These are phyloP conservation scores for Mesorhabditis sp. DNA, from an alignment of 2,888 invertebrate species.

Conservation along the genomic window DNA sequence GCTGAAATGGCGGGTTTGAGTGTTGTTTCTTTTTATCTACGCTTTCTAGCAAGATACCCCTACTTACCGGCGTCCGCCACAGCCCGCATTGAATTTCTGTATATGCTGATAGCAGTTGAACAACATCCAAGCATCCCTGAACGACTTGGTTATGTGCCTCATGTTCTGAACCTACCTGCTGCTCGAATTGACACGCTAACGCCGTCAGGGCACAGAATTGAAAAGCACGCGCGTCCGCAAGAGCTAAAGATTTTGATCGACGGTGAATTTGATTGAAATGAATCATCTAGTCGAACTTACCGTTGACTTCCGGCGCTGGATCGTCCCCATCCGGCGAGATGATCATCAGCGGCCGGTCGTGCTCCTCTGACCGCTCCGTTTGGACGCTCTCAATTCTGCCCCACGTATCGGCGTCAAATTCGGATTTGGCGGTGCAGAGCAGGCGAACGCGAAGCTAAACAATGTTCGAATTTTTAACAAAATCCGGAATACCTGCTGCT, in stretches of 20 bases:
- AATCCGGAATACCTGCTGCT: slow-evolving; percentile 10
- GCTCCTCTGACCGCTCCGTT: slow-evolving; percentile 28
- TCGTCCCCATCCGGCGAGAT: slow-evolving; percentile 16
- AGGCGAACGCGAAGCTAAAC: slow-evolving; percentile 42
- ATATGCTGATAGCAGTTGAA: slow-evolving; percentile 29
- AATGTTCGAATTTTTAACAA: slow-evolving; percentile 2
- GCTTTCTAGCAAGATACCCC: not conserved
- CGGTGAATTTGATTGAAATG: not conserved
- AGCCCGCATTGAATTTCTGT: slow-evolving; percentile 30
- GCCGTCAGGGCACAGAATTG: slow-evolving; percentile 52
- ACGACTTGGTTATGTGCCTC: not conserved
- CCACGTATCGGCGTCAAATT: slow-evolving; percentile 48
- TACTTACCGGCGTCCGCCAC: slow-evolving; percentile 21
- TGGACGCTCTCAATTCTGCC: slow-evolving; percentile 53
- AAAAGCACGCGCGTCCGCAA: slow-evolving; percentile 39
- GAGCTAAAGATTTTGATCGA: slow-evolving; percentile 2
- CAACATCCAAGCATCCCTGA: slow-evolving; percentile 33
- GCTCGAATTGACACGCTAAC: slow-evolving; percentile 54
- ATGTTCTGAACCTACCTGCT: slow-evolving; percentile 18
- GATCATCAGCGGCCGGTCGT: slow-evolving; percentile 33
- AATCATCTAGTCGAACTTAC: not conserved
- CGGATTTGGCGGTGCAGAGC: slow-evolving; percentile 30
- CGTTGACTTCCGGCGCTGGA: not conserved
- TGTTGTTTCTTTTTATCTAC: not conserved
- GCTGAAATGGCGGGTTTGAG: slow-evolving; percentile 66